phyloP scores from a whole-genome alignment of 2,888 invertebrate genomes.

The Coelogynopora nodosa region DNA sequence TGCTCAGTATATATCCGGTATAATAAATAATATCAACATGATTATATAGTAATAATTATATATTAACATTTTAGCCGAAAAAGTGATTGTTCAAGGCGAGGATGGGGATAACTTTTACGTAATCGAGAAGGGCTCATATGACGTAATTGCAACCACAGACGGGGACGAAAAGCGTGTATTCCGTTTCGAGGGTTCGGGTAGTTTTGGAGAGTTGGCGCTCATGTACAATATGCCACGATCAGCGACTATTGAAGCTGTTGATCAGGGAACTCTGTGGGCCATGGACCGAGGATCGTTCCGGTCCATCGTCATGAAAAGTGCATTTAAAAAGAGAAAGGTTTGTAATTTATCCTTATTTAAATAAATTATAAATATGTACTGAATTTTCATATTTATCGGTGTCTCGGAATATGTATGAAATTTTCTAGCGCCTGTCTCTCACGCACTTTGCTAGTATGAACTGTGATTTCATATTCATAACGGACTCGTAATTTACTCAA shows the following conservation, averaged over 20 bases:
- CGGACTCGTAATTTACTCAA: too few species aligned
- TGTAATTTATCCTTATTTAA: too few species aligned
- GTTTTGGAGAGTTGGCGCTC: slow-evolving; percentile 61
- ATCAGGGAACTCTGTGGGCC: slow-evolving; percentile 59
- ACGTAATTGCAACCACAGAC: slow-evolving; percentile 52
- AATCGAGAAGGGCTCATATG: slow-evolving; percentile 59
- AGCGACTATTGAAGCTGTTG: slow-evolving; percentile 58
- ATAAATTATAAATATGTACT: too few species aligned
- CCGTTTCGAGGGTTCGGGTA: slow-evolving; percentile 55
- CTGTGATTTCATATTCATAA: too few species aligned
- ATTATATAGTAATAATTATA: too few species aligned
- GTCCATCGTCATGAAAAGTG: slow-evolving; percentile 59
- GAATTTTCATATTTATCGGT: too few species aligned
- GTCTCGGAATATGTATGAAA: too few species aligned
- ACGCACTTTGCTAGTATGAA: not conserved
- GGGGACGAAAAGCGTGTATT: slow-evolving; percentile 58
- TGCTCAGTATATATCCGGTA: too few species aligned
- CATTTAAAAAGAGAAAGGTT: slow-evolving; percentile 60
- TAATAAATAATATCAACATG: too few species aligned
- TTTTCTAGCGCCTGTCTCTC: not conserved
- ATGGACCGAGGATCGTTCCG: slow-evolving; percentile 61
- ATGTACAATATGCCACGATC: slow-evolving; percentile 62
- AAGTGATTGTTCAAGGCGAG: slow-evolving; percentile 60
- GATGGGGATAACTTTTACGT: slow-evolving; percentile 63
- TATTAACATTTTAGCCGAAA: slow-evolving; percentile 54